Percentiles rank a stretch among this genome's conserved stretches.
phyloP scores from a whole-genome alignment of 2,113 vertebrate genomes.

The Acrocephalus kingi region DNA sequence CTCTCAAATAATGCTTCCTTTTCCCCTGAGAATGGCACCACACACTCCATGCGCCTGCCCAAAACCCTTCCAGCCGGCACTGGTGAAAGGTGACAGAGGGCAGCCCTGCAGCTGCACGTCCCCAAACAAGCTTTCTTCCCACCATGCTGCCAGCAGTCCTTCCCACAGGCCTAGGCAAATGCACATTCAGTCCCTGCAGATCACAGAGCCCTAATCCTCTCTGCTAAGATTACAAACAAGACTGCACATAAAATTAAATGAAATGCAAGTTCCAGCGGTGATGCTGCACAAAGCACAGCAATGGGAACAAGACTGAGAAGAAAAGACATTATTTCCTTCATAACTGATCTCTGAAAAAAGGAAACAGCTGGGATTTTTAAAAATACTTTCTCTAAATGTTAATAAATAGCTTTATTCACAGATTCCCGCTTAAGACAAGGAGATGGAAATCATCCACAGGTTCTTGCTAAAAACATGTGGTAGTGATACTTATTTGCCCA shows the following conservation, averaged over 20 bases:
- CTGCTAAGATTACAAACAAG: background rate
- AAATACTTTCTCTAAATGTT: background rate
- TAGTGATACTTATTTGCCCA: background rate
- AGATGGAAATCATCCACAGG: background rate
- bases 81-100: background rate
- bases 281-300: background rate
- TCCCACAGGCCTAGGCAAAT: background rate
- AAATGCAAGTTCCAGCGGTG: background rate
- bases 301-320: background rate
- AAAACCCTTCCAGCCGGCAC: rapidly evolving
- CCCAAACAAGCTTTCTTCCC: background rate
- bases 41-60: background rate
- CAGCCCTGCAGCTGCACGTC: background rate
- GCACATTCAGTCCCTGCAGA: background rate
- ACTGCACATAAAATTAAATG: background rate
- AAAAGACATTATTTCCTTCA: background rate
- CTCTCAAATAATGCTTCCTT: background rate
- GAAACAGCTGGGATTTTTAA: background rate
- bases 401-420: background rate
- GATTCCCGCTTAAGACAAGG: background rate
- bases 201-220: background rate
- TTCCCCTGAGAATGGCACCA: background rate
- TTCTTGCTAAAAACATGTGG: background rate
- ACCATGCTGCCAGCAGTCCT: background rate
- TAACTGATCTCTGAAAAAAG: background rate